Conservation (phyloP, 2,888 invertebrate species). For the Timandra comae region DNA sequence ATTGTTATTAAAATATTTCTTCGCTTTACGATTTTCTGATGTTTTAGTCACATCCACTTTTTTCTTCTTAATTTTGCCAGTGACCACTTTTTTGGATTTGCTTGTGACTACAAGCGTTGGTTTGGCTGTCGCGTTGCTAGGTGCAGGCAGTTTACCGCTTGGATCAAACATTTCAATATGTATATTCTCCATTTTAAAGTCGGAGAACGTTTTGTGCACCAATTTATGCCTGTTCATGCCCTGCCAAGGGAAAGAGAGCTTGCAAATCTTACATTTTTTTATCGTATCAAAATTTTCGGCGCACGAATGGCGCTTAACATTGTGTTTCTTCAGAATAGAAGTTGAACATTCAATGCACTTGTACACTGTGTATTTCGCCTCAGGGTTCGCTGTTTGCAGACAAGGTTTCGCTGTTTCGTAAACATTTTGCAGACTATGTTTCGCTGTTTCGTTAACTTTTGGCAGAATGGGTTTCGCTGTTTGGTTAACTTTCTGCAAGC, state of each 20-base stretch:
- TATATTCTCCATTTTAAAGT: constrained; percentile 9
- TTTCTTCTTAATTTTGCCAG: no score
- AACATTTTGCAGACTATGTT: constrained; percentile 11
- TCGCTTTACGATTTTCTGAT: no score
- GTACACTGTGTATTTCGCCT: constrained; percentile 3
- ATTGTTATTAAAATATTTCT: no score
- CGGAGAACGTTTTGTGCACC: constrained; percentile 15
- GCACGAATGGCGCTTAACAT: not conserved
- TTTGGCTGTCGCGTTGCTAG: no score
- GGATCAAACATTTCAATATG: constrained; percentile 6
- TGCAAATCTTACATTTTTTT: constrained; percentile 21
- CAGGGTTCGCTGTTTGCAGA: no score
- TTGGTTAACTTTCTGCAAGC: constrained; percentile 8
- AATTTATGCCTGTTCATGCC: constrained; percentile 12
- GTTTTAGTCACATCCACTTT: no score
- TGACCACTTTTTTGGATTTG: no score
- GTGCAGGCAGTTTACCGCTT: no score
- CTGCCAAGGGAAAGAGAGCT: constrained; percentile 5
- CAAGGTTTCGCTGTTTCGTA: not conserved
- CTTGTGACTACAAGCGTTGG: not conserved
- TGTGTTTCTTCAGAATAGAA: constrained; percentile 5
- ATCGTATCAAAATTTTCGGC: no score
- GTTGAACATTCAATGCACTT: constrained; percentile 6
- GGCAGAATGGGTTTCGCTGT: constrained; percentile 2
- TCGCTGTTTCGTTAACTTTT: constrained; percentile 1